These are phyloP conservation scores for Deladenus siricidicola DNA, from an alignment of 2,888 invertebrate species.

Conservation along the genomic window DNA sequence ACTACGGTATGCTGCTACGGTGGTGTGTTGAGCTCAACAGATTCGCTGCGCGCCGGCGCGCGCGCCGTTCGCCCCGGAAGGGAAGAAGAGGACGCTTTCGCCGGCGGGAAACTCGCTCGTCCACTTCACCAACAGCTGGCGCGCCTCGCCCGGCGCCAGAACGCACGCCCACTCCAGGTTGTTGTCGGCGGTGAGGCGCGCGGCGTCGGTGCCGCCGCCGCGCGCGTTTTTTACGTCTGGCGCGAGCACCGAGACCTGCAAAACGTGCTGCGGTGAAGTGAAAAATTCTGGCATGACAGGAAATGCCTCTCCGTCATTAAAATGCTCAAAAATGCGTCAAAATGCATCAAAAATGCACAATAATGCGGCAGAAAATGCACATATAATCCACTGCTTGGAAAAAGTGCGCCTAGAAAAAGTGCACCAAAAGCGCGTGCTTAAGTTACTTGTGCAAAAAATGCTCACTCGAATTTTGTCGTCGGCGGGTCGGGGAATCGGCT, in stretches of 20 bases:
- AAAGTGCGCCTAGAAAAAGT: neutral
- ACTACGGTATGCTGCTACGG: too few species aligned
- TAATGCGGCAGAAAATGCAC: too few species aligned
- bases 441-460: neutral
- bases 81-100: too few species aligned
- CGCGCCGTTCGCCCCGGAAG: too few species aligned
- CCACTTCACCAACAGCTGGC: constrained; percentile 40
- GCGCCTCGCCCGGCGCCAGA: constrained; percentile 44
- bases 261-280: too few species aligned
- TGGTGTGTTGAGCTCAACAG: too few species aligned
- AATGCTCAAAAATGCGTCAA: too few species aligned
- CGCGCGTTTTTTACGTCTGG: constrained; percentile 39
- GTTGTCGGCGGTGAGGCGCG: constrained; percentile 44
- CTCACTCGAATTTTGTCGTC: constrained; percentile 56
- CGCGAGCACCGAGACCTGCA: constrained; percentile 25
- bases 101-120: constrained; percentile 44
- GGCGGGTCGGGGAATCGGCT: constrained; percentile 54
- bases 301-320: too few species aligned
- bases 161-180: constrained; percentile 48
- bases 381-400: too few species aligned
- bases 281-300: too few species aligned
- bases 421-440: neutral
- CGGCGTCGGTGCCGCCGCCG: constrained; percentile 26
- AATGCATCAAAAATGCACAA: too few species aligned
- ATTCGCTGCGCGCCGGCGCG: too few species aligned